A percentile compares a stretch with the other conserved stretches of the same genome.
These are phyloP conservation scores for Sepioteuthis lessoniana DNA, from an alignment of 2,888 invertebrate genomes.

Conservation along the genomic window DNA sequence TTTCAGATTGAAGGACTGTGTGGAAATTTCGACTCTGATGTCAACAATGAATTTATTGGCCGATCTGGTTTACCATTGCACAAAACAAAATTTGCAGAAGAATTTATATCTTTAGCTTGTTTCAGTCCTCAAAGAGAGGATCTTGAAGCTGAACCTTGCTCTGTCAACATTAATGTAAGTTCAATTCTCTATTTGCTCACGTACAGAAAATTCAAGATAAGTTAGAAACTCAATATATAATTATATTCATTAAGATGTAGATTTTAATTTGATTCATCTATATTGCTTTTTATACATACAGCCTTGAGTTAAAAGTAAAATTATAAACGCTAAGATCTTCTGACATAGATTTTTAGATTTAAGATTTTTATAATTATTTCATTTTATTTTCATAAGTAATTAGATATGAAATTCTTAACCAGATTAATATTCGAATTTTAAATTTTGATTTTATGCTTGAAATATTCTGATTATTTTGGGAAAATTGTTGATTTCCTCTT, in stretches of 20 bases:
- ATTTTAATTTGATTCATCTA: background rate
- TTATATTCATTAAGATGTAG: background rate
- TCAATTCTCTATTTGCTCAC: background rate
- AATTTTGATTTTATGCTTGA: too few relatives aligned
- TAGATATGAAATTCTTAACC: too few relatives aligned
- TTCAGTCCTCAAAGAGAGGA: conserved; percentile 45
- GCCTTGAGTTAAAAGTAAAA: too few relatives aligned
- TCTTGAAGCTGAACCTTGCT: conserved; percentile 34
- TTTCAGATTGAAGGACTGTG: conserved; percentile 84
- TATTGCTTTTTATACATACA: too few relatives aligned
- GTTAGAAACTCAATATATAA: background rate
- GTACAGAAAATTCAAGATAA: background rate
- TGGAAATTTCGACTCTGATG: conserved; percentile 86
- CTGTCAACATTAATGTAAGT: conserved; percentile 37
- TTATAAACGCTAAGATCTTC: too few relatives aligned
- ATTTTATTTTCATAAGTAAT: too few relatives aligned
- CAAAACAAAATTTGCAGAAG: conserved; percentile 45
- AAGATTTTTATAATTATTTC: too few relatives aligned
- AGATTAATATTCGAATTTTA: too few relatives aligned
- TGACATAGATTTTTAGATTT: too few relatives aligned
- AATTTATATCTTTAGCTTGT: background rate
- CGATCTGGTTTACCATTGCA: conserved; percentile 24
- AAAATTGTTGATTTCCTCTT: too few relatives aligned
- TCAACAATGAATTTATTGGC: conserved; percentile 84
- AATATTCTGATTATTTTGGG: too few relatives aligned